phyloP scores from a whole-genome alignment of 2,888 invertebrate species.

The Drosophila antonietae region DNA sequence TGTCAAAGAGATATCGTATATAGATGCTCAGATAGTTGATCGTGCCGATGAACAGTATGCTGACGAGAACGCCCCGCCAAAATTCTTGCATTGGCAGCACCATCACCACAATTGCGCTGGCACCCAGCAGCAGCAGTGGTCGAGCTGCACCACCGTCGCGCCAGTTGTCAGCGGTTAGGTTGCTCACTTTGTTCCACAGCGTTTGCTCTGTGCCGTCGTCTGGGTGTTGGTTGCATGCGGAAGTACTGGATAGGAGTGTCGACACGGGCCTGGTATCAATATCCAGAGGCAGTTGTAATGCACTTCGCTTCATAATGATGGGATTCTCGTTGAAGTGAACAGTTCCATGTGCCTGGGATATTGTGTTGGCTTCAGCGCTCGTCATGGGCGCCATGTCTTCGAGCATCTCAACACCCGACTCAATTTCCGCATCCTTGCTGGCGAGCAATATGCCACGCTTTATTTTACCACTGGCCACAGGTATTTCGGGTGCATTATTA shows the following conservation, averaged over 20 bases:
- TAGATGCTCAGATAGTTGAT: conserved; percentile 67
- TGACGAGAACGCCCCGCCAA: conserved; percentile 81
- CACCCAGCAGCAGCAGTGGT: conserved; percentile 42
- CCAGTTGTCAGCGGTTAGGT: conserved; percentile 17
- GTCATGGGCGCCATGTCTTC: conserved; percentile 81
- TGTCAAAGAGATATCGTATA: conserved; percentile 55
- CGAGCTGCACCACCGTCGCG: conserved; percentile 21
- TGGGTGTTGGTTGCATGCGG: too few species aligned
- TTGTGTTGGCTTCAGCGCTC: neutral
- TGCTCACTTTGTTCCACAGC: conserved; percentile 15
- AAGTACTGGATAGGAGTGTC: neutral
- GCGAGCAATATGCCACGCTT: conserved; percentile 73
- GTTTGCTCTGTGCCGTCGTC: neutral
- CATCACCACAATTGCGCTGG: conserved; percentile 56
- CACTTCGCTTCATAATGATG: conserved; percentile 8
- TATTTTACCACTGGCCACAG: conserved; percentile 41
- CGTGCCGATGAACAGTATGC: conserved; percentile 73
- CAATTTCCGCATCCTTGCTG: conserved; percentile 82
- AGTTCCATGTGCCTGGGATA: neutral
- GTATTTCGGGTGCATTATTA: conserved; percentile 31
- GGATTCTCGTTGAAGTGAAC: neutral
- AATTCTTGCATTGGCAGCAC: conserved; percentile 81
- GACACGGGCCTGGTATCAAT: neutral
- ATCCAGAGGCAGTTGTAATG: conserved; percentile 52
- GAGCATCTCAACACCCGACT: conserved; percentile 84